phyloP scores from a whole-genome alignment of 2,888 invertebrate species.

The Rhabditoides inermis region DNA sequence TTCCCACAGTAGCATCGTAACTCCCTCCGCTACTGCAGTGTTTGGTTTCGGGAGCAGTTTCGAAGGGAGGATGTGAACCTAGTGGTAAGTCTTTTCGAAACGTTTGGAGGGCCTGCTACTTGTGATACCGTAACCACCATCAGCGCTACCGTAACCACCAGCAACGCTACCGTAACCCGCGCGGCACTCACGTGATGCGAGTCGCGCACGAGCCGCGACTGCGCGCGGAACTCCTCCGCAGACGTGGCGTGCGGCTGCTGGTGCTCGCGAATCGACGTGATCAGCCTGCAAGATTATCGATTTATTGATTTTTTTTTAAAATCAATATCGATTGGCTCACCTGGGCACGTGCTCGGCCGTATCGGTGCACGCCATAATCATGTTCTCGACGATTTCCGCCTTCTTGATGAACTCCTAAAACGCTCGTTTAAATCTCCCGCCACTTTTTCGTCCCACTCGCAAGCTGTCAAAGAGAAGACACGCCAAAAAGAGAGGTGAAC shows the following conservation, averaged over 20 bases:
- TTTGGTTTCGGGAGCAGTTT: too few species aligned
- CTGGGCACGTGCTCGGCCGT: conserved; percentile 54
- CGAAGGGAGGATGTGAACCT: too few species aligned
- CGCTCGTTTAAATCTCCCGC: neutral
- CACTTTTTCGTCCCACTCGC: neutral
- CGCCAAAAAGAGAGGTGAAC: neutral
- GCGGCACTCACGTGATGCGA: conserved; percentile 35
- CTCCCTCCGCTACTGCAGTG: too few species aligned
- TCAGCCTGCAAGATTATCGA: conserved; percentile 27
- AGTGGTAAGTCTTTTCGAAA: too few species aligned
- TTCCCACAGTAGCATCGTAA: too few species aligned
- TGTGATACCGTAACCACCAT: too few species aligned
- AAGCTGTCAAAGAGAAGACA: neutral
- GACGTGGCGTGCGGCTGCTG: conserved; percentile 25
- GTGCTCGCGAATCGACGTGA: conserved; percentile 35
- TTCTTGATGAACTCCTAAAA: conserved; percentile 34
- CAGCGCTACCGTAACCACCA: too few species aligned
- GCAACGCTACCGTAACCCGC: too few species aligned
- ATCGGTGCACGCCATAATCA: conserved; percentile 54
- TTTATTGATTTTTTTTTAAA: too few species aligned
- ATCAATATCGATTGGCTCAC: conserved; percentile 10
- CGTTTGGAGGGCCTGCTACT: too few species aligned
- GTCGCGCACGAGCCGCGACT: conserved; percentile 45
- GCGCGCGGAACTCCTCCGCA: conserved; percentile 42
- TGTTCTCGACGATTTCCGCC: conserved; percentile 23